Evolutionary conservation across 2,797 vertebrate genomes (phyloP).

Genomic region (Limosa lapponica): DNA sequence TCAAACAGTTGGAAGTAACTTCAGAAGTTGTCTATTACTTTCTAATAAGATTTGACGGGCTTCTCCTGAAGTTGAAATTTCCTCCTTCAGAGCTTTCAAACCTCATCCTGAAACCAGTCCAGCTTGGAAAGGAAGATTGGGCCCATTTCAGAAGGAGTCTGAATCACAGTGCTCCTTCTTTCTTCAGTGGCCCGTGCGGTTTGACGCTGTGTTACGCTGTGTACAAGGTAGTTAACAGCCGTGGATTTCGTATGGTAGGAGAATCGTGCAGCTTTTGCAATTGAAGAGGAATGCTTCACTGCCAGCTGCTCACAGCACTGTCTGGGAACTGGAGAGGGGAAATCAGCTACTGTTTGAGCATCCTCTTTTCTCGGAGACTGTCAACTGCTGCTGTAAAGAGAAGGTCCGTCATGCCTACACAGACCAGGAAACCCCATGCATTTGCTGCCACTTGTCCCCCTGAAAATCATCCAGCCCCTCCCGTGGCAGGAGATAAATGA

Average conservation of each 20-base stretch:
- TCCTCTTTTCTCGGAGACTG: not conserved
- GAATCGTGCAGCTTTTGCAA: not conserved
- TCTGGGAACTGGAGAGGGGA: not conserved
- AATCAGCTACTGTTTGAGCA: not conserved
- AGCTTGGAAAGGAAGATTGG: not conserved
- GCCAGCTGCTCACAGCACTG: not conserved
- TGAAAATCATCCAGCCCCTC: not conserved
- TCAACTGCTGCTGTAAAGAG: not conserved
- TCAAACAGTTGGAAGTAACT: not conserved
- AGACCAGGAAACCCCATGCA: fast-evolving
- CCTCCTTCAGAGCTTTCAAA: not conserved
- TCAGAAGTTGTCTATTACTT: not conserved
- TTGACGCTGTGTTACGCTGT: fast-evolving
- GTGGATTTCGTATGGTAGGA: not conserved
- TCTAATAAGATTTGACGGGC: not conserved
- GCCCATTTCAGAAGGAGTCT: not conserved
- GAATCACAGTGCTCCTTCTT: not conserved
- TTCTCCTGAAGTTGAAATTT: not conserved
- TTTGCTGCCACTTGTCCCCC: fast-evolving
- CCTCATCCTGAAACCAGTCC: not conserved
- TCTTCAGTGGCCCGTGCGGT: fast-evolving
- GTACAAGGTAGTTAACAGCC: not conserved
- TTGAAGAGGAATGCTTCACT: not conserved
- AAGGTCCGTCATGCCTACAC: fast-evolving
- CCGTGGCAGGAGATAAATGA: not conserved